Evolutionary conservation across 1,140 invertebrate species (phyloP), one percentile per base, ranked within the genome.

Genomic region (Trachymyrmex cornetzi): DNA sequence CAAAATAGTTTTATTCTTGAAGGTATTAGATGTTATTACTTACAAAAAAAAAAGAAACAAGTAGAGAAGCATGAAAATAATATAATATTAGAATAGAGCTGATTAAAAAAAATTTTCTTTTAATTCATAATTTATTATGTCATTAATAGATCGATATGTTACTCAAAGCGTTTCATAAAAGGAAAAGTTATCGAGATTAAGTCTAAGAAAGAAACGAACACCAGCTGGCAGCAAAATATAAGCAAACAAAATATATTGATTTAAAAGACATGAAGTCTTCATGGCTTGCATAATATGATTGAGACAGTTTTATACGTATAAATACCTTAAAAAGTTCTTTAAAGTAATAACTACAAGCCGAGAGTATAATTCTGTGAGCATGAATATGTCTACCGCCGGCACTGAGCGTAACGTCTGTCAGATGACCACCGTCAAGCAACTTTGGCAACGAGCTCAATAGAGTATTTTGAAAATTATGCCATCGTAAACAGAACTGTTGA

Each of bases 301-400:
- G 6, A 79, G 19, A 79, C 3, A 30, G 5, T 16, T 66, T 24
- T 38, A 34, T 44, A 22, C 2, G 9, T 24, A 48, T 66, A 48
- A 64, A 95, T 94, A 97, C 97, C 96, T 98, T 98, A 94, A 99
- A 98, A 79, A 99, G 95, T 91, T 98, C 97, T 94, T 98, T 97
- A 94, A 99, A 99, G 95, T 99, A 99, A 88, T 98, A 97, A 95
- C 98, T 99, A 95, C 98, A 99, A 77, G 98, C 98, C 22, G 98
- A 98, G 53, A 99, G 96, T 69, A 99, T 97, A 55, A 99, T 96
- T 92, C 97, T 97, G 94, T 99, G 98, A 24, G 98, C 98, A 91
- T 97, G 97, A 72, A 99, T 95, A 63, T 96, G 97, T 77, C 97
- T 96, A 14, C 97, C 98, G 88, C 98, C 98, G 44, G 98, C 98